phyloP scores from a whole-genome alignment of 2,888 invertebrate species.

The Drosophila parthenogenetica region DNA sequence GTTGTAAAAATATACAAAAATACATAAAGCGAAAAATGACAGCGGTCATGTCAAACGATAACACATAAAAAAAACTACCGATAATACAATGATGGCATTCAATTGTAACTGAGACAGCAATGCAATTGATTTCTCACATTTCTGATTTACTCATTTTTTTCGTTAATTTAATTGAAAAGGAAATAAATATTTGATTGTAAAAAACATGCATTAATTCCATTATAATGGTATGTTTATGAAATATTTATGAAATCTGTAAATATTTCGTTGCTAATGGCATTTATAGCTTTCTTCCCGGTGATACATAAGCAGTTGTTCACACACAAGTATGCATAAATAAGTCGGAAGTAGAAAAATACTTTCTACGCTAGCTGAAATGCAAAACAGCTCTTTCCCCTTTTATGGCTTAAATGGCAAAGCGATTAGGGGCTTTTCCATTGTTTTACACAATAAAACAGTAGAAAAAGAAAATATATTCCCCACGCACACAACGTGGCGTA shows the following conservation, averaged over 20 bases:
- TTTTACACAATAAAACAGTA: conserved; percentile 41
- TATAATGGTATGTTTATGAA: neutral
- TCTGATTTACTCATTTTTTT: neutral
- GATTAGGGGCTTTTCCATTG: conserved; percentile 57
- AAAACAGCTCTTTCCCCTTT: conserved; percentile 28
- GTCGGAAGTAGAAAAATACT: conserved; percentile 1
- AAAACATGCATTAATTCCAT: neutral
- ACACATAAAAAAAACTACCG: conserved; percentile 16
- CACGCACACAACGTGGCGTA: conserved; percentile 43
- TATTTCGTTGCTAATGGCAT: neutral
- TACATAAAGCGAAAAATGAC: neutral
- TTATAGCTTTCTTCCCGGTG: neutral
- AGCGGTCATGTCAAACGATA: conserved; percentile 13
- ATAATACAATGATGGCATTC: conserved; percentile 17
- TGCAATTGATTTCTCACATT: conserved; percentile 17
- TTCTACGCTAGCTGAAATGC: conserved; percentile 17
- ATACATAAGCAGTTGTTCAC: neutral
- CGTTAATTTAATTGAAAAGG: neutral
- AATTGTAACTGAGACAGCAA: neutral
- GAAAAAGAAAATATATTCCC: conserved; percentile 32
- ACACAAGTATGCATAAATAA: conserved; percentile 10
- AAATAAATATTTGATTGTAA: neutral
- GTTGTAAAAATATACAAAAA: conserved; percentile 21
- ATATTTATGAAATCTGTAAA: neutral
- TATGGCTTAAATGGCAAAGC: conserved; percentile 21